phyloP scores from a whole-genome alignment of 1,140 invertebrate genomes.

The Sinella curviseta region DNA sequence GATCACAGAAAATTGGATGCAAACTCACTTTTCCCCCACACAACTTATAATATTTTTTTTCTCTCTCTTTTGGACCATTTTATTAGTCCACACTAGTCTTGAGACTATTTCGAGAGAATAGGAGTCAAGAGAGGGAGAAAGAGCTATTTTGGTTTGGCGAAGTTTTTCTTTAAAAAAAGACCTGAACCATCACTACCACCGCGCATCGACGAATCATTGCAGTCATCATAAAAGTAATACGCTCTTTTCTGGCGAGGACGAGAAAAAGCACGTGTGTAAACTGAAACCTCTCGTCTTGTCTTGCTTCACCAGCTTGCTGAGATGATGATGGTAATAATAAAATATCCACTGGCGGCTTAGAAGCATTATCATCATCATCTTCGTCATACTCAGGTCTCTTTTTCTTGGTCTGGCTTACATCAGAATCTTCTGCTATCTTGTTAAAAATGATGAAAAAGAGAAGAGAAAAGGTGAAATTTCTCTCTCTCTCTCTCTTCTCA shows the following conservation, averaged over 20 bases:
- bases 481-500: too few species aligned
- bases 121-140: too few species aligned
- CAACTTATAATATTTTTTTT: background rate
- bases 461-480: background rate
- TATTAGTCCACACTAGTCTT: background rate
- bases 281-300: background rate
- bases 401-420: background rate
- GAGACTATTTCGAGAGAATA: too few species aligned
- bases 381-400: too few species aligned
- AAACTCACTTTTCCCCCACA: background rate
- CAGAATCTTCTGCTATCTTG: background rate
- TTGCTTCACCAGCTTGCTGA: too few species aligned
- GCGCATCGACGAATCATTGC: too few species aligned
- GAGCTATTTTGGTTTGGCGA: too few species aligned
- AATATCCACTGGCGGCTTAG: background rate
- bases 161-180: too few species aligned
- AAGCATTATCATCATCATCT: background rate
- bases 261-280: too few species aligned
- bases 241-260: too few species aligned
- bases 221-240: too few species aligned
- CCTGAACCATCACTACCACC: too few species aligned
- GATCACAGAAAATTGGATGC: background rate
- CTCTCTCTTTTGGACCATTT: background rate
- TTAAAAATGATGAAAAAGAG: background rate
- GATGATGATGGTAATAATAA: background rate